Evolutionary conservation across 1,140 invertebrate genomes (phyloP), one percentile per base, ranked within the genome.

Genomic region (Hyphantria cunea): DNA sequence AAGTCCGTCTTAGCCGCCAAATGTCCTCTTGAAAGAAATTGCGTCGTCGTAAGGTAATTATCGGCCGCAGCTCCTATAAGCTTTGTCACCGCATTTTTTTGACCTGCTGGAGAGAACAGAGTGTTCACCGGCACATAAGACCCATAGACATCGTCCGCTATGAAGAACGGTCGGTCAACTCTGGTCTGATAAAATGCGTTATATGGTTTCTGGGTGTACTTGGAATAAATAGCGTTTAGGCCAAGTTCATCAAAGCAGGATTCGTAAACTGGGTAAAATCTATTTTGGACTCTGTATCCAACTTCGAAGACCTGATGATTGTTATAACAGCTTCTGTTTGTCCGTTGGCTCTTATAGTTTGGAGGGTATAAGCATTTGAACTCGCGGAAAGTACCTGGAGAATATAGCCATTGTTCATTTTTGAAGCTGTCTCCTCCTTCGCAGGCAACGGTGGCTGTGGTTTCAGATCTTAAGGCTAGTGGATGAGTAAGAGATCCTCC

Each of bases 1-100:
- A 94, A 94, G 76, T 95, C 94, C 9, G 92, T 93, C 77, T 95
- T 94, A 14, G 94, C 94, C 0, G 93, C 91, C 12, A 95, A 80
- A 80, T 95, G 95, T 15, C 94, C 94, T 53, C 93, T 86, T 0
- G 94, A 92, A 51, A 95, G 80, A 48, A 76, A 72, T 54, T 86
- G 64, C 14, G 58, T 45, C 12, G 66, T 65, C 4, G 78, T 85
- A 0, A 89, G 53, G 47, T 84, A 86, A 3, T 17, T 59, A 31
- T 85, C 72, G 8, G 83, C 61, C 32, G 67, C 61, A 5, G 55
- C 1, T 6, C 88, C 86, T 0, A 91, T 80, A 9, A 80, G 15
- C 34, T 75, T 56, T 6, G 76, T 72, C 5, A 91, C 73, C 4
- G 82, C 81, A 15, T 51, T 13, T 60, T 71, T 82, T 17, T 79